phyloP scores from a whole-genome alignment of 2,888 invertebrate genomes.

The Cataglyphis rosenhaueri region DNA sequence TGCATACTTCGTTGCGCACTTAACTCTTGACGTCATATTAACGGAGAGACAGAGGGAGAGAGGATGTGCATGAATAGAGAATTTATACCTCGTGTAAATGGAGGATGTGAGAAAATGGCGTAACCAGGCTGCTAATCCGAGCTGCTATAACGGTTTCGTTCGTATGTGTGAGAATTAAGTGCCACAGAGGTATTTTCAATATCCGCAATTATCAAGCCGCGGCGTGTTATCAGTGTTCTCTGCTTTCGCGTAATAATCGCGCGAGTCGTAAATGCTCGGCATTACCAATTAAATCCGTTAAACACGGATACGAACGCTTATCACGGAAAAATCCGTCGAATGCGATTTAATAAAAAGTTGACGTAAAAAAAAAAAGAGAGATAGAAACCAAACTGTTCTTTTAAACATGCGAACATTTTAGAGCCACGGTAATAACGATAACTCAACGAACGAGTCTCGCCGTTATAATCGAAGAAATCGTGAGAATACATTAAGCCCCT shows the following conservation, averaged over 20 bases:
- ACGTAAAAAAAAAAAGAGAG: neutral
- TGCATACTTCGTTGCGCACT: constrained; percentile 38
- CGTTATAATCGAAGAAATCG: constrained; percentile 42
- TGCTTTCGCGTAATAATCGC: constrained; percentile 10
- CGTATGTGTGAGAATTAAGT: constrained; percentile 36
- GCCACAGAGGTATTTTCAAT: constrained; percentile 22
- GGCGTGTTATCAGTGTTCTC: constrained; percentile 33
- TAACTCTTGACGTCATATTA: constrained; percentile 47
- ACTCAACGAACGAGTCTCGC: constrained; percentile 25
- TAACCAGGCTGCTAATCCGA: constrained; percentile 48
- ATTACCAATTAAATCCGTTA: constrained; percentile 22
- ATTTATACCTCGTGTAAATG: constrained; percentile 51
- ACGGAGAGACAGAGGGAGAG: constrained; percentile 35
- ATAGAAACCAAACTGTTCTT: constrained; percentile 15
- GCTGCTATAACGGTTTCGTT: constrained; percentile 36
- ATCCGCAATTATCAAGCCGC: constrained; percentile 31
- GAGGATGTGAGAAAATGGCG: constrained; percentile 51
- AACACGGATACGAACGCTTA: neutral
- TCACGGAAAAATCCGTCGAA: neutral
- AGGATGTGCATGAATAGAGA: constrained; percentile 48
- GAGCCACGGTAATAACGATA: constrained; percentile 21
- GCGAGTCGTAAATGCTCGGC: constrained; percentile 15
- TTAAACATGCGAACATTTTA: neutral
- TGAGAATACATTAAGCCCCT: constrained; percentile 24
- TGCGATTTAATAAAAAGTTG: neutral